Conservation (phyloP, 2,797 vertebrate species). For the Argyrosomus regius region DNA sequence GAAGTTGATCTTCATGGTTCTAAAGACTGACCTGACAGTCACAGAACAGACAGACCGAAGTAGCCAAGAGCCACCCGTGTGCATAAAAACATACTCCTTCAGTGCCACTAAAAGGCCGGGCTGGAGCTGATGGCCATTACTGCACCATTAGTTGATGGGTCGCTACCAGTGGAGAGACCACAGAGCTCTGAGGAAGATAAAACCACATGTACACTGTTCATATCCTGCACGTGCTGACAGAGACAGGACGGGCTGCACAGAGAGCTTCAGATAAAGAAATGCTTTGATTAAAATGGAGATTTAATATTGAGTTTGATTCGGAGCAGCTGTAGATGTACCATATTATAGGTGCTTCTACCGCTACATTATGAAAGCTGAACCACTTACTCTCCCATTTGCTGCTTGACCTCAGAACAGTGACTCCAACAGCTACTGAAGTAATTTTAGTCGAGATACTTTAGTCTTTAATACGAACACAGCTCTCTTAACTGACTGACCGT, state of each 20-base stretch:
- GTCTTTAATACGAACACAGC: background rate
- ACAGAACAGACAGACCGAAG: background rate
- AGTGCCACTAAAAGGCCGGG: background rate
- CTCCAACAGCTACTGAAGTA: background rate
- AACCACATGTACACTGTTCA: conserved; percentile 11
- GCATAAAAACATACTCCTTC: background rate
- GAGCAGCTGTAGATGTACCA: background rate
- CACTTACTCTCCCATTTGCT: background rate
- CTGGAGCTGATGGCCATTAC: conserved; percentile 2
- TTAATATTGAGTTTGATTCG: background rate
- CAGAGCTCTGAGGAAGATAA: conserved; percentile 8
- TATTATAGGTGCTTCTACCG: background rate
- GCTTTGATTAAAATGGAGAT: conserved; percentile 13
- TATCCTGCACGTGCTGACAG: conserved; percentile 6
- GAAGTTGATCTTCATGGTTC: conserved; percentile 1
- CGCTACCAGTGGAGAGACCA: background rate
- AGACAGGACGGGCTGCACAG: background rate
- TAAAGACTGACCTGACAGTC: background rate
- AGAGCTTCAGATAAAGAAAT: conserved; percentile 19
- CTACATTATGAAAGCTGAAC: background rate
- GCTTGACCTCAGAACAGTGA: background rate
- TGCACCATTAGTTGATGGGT: conserved; percentile 11
- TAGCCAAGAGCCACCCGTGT: background rate
- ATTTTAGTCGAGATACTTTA: background rate
- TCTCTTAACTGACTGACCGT: background rate